These are phyloP conservation scores for Luehdorfia chinensis DNA, from an alignment of 1,140 invertebrate species.

Conservation along the genomic window DNA sequence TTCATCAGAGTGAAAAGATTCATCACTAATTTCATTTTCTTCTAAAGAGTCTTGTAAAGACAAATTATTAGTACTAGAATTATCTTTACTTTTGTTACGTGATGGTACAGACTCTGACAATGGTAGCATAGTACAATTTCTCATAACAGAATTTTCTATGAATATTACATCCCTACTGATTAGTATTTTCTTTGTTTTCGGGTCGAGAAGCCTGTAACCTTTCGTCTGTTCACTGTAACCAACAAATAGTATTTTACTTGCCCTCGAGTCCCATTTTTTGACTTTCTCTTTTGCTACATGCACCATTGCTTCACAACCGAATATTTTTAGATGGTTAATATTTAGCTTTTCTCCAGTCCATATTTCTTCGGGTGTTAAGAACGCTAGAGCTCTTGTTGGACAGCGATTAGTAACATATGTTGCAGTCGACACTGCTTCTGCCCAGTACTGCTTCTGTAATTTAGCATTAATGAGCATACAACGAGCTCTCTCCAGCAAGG, in stretches of 20 bases:
- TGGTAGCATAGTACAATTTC: slow-evolving; percentile 13
- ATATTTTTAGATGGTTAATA: slow-evolving; percentile 49
- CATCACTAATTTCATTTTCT: slow-evolving; percentile 16
- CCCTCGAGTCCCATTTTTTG: slow-evolving; percentile 45
- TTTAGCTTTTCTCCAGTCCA: slow-evolving; percentile 36
- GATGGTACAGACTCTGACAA: slow-evolving; percentile 11
- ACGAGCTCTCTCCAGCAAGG: slow-evolving; percentile 11
- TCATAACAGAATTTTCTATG: slow-evolving; percentile 17
- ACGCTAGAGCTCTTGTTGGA: slow-evolving; percentile 4
- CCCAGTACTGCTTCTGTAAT: slow-evolving; percentile 5
- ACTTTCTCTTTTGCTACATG: slow-evolving; percentile 40
- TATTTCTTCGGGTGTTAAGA: slow-evolving; percentile 32
- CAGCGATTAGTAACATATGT: neutral
- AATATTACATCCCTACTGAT: slow-evolving; percentile 17
- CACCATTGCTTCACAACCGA: slow-evolving; percentile 55
- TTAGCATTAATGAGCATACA: slow-evolving; percentile 19
- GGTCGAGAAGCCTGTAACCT: slow-evolving; percentile 18
- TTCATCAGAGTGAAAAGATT: slow-evolving; percentile 21
- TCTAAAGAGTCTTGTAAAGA: neutral
- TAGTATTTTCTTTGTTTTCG: slow-evolving; percentile 4
- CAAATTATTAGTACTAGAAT: neutral
- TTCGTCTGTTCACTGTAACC: slow-evolving; percentile 16
- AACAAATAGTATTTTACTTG: slow-evolving; percentile 17
- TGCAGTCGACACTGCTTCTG: neutral
- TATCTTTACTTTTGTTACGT: neutral